A percentile compares a stretch with the other conserved stretches of the same genome.
phyloP scores from a whole-genome alignment of 2,113 vertebrate genomes.

The Oncorhynchus gorbuscha region DNA sequence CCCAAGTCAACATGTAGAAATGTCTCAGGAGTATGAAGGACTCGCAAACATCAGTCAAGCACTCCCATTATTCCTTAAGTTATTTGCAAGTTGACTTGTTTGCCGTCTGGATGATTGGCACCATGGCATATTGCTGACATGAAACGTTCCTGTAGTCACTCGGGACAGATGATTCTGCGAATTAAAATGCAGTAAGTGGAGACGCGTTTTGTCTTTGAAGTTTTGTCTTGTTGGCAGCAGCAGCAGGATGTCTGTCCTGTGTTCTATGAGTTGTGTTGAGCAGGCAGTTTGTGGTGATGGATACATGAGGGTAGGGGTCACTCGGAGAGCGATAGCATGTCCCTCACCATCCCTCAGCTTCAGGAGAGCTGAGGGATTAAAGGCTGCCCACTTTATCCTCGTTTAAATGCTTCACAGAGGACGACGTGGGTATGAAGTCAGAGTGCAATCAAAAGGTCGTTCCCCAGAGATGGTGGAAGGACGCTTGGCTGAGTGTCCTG shows the following conservation, averaged over 20 bases:
- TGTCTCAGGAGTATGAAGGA: slow-evolving; percentile 28
- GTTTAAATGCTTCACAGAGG: not conserved
- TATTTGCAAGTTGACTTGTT: slow-evolving; percentile 41
- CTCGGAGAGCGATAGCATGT: slow-evolving; percentile 43
- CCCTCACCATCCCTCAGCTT: slow-evolving; percentile 39
- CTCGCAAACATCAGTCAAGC: slow-evolving; percentile 55
- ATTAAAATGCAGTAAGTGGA: slow-evolving; percentile 16
- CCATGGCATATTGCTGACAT: slow-evolving; percentile 37
- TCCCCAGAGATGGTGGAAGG: not conserved
- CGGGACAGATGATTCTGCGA: slow-evolving; percentile 45
- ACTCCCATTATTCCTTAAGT: slow-evolving; percentile 3
- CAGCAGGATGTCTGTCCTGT: slow-evolving; percentile 43
- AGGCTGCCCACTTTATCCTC: not conserved
- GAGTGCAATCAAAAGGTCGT: slow-evolving; percentile 2
- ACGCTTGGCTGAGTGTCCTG: slow-evolving; percentile 13
- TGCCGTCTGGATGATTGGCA: slow-evolving; percentile 45
- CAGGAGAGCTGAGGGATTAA: slow-evolving; percentile 43
- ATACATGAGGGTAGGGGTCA: slow-evolving; percentile 65
- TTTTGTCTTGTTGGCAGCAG: slow-evolving; percentile 58
- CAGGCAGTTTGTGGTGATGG: slow-evolving; percentile 67
- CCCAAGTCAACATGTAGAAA: not conserved
- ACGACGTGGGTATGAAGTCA: not conserved
- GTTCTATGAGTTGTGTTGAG: slow-evolving; percentile 60
- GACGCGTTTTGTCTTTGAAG: slow-evolving; percentile 46
- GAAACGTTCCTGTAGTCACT: slow-evolving; percentile 31